A percentile compares a stretch with the other conserved stretches of the same genome.
Evolutionary conservation across 2,797 vertebrate species (phyloP).

Genomic region (Siniperca scherzeri): DNA sequence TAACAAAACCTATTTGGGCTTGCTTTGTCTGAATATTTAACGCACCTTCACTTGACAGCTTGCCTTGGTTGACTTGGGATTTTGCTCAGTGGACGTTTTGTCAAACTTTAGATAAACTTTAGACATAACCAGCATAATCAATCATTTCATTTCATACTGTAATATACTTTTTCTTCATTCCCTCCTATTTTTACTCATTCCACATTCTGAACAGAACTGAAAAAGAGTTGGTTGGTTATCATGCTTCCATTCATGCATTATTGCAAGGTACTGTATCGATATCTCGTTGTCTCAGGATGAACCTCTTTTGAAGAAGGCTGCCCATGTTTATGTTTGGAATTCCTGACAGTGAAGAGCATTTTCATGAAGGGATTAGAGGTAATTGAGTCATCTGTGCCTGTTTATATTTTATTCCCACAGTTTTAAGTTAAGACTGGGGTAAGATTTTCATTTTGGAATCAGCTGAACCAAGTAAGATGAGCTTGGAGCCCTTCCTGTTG

Average conservation of each 20-base stretch:
- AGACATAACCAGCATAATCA: not conserved
- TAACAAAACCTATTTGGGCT: not conserved
- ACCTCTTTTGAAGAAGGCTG: not conserved
- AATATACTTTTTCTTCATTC: not conserved
- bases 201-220: not conserved
- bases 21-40: not conserved
- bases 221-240: not conserved
- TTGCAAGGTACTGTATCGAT: not conserved
- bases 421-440: conserved; percentile 31
- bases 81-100: not conserved
- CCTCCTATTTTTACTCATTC: not conserved
- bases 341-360: conserved; percentile 42
- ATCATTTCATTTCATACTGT: not conserved
- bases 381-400: conserved; percentile 53
- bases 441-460: conserved; percentile 40
- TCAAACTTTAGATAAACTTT: not conserved
- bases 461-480: conserved; percentile 39
- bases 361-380: conserved; percentile 47
- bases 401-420: conserved; percentile 29
- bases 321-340: conserved; percentile 21
- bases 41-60: not conserved
- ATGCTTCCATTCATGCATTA: not conserved
- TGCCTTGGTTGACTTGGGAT: not conserved
- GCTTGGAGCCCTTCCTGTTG: conserved; percentile 43
- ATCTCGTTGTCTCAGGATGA: conserved; percentile 1